These are phyloP conservation scores for Rynchops niger DNA, from an alignment of 2,113 vertebrate genomes.

Conservation along the genomic window DNA sequence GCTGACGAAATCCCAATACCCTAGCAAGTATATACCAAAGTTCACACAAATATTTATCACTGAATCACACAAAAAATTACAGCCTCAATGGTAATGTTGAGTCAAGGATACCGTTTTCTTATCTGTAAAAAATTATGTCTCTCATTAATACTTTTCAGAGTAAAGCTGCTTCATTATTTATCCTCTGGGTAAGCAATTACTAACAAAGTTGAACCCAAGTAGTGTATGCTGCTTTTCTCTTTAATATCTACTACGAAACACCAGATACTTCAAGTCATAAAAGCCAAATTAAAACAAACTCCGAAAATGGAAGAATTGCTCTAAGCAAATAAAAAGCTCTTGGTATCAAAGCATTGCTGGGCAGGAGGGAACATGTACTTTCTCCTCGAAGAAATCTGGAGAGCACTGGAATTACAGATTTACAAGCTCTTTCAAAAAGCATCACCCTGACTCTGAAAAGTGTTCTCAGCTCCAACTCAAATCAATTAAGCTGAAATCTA, in stretches of 20 bases:
- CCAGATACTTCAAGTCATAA: background rate
- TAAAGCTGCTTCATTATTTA: slow-evolving; percentile 5
- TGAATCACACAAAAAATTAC: background rate
- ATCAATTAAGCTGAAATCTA: background rate
- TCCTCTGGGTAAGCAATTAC: background rate
- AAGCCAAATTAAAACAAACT: background rate
- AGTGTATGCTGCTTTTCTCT: background rate
- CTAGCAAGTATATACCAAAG: background rate
- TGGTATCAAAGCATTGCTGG: background rate
- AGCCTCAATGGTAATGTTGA: background rate
- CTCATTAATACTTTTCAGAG: background rate
- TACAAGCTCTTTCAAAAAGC: background rate
- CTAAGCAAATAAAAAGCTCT: background rate
- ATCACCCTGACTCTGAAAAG: background rate
- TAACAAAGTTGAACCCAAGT: background rate
- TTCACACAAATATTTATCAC: background rate
- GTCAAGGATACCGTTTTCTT: background rate
- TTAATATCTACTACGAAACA: background rate
- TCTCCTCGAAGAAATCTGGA: background rate
- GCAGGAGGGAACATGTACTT: slow-evolving; percentile 9
- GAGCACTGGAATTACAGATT: background rate
- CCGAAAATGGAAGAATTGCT: background rate
- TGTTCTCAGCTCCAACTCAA: background rate
- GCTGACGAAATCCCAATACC: background rate
- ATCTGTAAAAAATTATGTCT: background rate